Evolutionary conservation across 2,113 vertebrate species (phyloP), one percentile per base, ranked within the genome.

Genomic region (Poeciliopsis occidentalis): DNA sequence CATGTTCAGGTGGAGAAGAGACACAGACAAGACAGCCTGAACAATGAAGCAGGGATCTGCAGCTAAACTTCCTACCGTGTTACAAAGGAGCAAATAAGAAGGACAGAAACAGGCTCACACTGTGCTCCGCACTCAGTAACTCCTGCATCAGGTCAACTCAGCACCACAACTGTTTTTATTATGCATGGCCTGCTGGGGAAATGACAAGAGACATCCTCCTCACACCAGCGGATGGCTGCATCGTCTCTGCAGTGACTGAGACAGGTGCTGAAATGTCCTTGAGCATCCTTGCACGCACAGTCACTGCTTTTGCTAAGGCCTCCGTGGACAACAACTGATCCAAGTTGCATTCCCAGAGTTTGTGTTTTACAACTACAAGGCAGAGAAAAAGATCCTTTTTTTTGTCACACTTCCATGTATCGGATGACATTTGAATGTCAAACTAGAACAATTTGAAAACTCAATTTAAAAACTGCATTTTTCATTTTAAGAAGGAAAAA

Each of bases 241-340:
- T 85, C 81, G 75, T 79, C 76, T 73, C 64, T 8, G 73, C 84
- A 82, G 63, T 7, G 44, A 81, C 75, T 41, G 8, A 71, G 81
- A 82, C 85, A 90, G 87, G 89, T 89, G 80, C 65, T 65, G 75
- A 64, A 67, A 82, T 61, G 90, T 85, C 92, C 90, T 92, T 91
- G 84, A 87, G 80, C 71, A 79, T 83, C 92, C 85, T 91, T 90
- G 88, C 75, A 69, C 62, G 73, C 76, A 81, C 64, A 22, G 60
- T 65, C 60, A 31, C 29, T 80, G 44, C 22, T 57, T 69, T 41
- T 64, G 64, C 76, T 29, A 22, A 54, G 8, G 71, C 73, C 67
- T 75, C 29, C 19, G 65, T 51, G 79, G 67, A 67, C 15, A 37
- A 41, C 15, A 47, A 47, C 17, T 15, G 39, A 41, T 41, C 39